phyloP scores from a whole-genome alignment of 2,888 invertebrate genomes.

The Lycophotia porphyrea region DNA sequence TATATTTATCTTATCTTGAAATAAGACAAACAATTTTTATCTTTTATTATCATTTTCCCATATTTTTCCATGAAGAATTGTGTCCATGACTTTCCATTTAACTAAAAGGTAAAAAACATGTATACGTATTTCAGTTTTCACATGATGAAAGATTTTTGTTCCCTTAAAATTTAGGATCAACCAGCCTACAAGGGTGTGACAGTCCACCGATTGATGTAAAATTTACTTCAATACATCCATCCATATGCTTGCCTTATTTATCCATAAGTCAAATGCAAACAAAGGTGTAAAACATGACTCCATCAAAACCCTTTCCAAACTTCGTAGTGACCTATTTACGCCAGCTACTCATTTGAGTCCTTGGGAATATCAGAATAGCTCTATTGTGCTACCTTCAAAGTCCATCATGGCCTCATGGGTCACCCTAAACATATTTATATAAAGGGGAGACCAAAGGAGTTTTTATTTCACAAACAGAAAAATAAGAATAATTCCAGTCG shows the following conservation, averaged over 20 bases:
- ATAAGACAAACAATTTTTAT: conserved; percentile 35
- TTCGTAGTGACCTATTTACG: conserved; percentile 8
- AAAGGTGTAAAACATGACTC: not conserved
- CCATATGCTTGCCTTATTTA: not conserved
- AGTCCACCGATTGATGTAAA: not conserved
- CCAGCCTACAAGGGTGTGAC: too few relatives aligned
- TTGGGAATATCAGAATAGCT: not conserved
- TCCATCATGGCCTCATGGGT: not conserved
- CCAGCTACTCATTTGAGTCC: not conserved
- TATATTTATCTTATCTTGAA: conserved; percentile 43
- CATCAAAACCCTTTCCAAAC: not conserved
- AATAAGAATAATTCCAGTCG: conserved; percentile 6
- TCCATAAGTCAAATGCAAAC: not conserved
- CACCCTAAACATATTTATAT: not conserved
- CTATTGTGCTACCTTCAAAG: not conserved
- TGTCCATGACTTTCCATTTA: not conserved
- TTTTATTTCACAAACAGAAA: not conserved
- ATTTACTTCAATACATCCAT: not conserved
- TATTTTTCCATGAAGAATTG: conserved; percentile 4
- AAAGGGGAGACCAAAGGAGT: not conserved
- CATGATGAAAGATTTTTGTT: not conserved
- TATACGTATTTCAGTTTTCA: not conserved
- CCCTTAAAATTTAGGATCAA: not conserved
- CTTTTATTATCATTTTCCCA: conserved; percentile 13
- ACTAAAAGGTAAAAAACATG: not conserved